Evolutionary conservation across 2,888 invertebrate species (phyloP), one percentile per base, ranked within the genome.

Genomic region (Antheraea assamensis): DNA sequence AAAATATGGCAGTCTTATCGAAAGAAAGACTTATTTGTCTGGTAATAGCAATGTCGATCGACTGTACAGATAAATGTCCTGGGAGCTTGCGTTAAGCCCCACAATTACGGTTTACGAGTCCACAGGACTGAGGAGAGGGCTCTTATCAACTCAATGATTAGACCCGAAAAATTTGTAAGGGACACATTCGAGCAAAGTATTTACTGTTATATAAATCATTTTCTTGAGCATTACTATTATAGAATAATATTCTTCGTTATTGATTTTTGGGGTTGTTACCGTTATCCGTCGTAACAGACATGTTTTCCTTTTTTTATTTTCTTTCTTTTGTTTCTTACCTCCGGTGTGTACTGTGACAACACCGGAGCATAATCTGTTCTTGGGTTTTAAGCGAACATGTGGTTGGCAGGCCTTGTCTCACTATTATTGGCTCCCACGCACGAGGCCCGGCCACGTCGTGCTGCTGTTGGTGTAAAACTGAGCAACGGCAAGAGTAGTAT

Each of bases 101-200:
- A 30, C 71, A 74, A 72, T 74, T 71, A 74, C 74, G 73, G 72
- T 73, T 72, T 68, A 71, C 74, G 72, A 71, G 71, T 72, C 17
- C 71, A 71, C 71, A 71, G 31, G 71, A 73, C 71, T 55, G 71
- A 73, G 66, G 70, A 49, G 24, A 70, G 42, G 55, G 71, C 73
- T 70, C 74, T 73, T 74, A 74, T 74, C 74, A 55, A 66, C 58
- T 66, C 74, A 70, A 74, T 47, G 72, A 72, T 70, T 74, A 70
- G 70, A 72, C 74, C 70, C 73, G 64, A 58, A 64, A 66, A 73
- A 74, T 74, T 74, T 71, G 74, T 74, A 70, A 72, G 61, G 30
- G 30, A 27, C 61, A 5, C 5, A 30, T 27, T 64, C 30, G 30
- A 17, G 30, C 17, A 64, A 64, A 30, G 27, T 17, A 64, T 64